Evolutionary conservation across 1,140 invertebrate species (phyloP).

Genomic region (Reticulitermes speratus): DNA sequence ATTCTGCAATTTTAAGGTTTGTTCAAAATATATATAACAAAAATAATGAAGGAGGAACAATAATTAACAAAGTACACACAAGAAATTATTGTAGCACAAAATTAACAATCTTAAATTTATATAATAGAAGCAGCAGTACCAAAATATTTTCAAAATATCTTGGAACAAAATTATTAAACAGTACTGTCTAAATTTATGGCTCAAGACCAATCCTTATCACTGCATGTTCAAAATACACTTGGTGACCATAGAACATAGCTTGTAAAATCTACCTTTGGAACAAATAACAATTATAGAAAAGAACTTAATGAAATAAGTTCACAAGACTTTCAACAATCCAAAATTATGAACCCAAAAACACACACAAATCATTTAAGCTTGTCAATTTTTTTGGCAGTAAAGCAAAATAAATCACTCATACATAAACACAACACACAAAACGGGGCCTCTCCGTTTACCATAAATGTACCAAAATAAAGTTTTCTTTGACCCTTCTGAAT

Average conservation of each 20-base stretch:
- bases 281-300: neutral
- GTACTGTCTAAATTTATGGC: neutral
- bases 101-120: no score
- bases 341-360: neutral
- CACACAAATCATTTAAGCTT: neutral
- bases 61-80: no score
- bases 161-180: neutral
- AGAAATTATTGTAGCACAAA: no score
- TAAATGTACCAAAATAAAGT: neutral
- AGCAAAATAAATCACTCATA: neutral
- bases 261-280: neutral
- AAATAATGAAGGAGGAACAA: no score
- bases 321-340: neutral
- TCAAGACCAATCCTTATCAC: neutral
- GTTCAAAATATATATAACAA: no score
- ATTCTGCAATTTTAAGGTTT: no score
- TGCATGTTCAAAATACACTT: neutral
- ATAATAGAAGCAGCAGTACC: neutral
- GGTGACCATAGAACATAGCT: neutral
- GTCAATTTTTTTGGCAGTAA: neutral
- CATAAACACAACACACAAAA: neutral
- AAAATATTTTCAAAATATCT: neutral
- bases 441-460: neutral
- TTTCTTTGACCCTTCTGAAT: neutral
- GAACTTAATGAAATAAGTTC: neutral